Percentiles rank a stretch among this genome's conserved stretches.
Evolutionary conservation across 2,113 vertebrate species (phyloP).

Genomic region (Leptobrachium ailaonicum): DNA sequence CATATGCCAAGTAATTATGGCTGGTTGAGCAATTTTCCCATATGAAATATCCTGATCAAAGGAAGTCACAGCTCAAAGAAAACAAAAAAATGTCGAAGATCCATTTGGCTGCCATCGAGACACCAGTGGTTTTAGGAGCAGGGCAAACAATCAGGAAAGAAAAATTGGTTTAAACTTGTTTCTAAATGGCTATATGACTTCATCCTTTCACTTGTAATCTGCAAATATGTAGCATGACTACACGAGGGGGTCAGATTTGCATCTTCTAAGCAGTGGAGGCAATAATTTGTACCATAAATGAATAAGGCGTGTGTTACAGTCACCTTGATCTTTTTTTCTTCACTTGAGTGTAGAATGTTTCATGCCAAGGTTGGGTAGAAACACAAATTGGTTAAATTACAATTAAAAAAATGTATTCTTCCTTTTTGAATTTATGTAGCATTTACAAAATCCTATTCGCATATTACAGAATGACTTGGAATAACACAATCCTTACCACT

Average conservation of each 20-base stretch:
- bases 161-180: slow-evolving; percentile 15
- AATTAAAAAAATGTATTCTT: too few species aligned
- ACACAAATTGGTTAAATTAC: too few species aligned
- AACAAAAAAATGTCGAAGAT: slow-evolving; percentile 25
- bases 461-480: too few species aligned
- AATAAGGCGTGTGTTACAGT: background rate
- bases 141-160: slow-evolving; percentile 20
- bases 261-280: background rate
- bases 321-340: background rate
- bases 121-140: slow-evolving; percentile 29
- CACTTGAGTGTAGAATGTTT: too few species aligned
- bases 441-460: too few species aligned
- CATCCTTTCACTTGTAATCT: slow-evolving; percentile 18
- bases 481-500: too few species aligned
- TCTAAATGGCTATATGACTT: slow-evolving; percentile 14
- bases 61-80: slow-evolving; percentile 26
- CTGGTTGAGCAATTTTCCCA: slow-evolving; percentile 39
- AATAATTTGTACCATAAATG: background rate
- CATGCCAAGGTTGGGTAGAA: too few species aligned
- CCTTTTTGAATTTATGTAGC: too few species aligned
- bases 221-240: slow-evolving; percentile 21
- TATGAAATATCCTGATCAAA: slow-evolving; percentile 44
- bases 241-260: slow-evolving; percentile 3
- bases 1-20: slow-evolving; percentile 31
- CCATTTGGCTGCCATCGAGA: slow-evolving; percentile 26